A percentile compares a stretch with the other conserved stretches of the same genome.
These are phyloP conservation scores for Phyllostomus discolor DNA, from an alignment of 2,113 vertebrate genomes.

Conservation along the genomic window DNA sequence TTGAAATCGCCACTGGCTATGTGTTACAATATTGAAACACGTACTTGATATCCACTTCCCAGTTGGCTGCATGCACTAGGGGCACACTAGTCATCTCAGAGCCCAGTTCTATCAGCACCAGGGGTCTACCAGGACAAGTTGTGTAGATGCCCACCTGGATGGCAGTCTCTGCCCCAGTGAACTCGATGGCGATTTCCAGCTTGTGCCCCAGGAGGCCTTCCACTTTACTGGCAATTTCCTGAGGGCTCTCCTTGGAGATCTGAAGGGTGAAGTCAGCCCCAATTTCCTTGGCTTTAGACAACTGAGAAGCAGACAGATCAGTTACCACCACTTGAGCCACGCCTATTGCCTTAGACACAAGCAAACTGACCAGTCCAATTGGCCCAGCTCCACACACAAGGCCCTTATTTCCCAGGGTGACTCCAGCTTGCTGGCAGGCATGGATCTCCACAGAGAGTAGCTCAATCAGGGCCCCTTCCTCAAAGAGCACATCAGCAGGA, in stretches of 20 bases:
- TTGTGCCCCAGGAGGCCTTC: slow-evolving; percentile 84
- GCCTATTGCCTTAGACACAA: slow-evolving; percentile 95
- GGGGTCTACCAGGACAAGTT: slow-evolving; percentile 90
- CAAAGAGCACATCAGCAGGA: slow-evolving; percentile 93
- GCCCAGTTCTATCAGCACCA: slow-evolving; percentile 92
- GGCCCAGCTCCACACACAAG: slow-evolving; percentile 93
- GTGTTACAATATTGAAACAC: slow-evolving; percentile 98
- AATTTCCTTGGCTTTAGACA: slow-evolving; percentile 89
- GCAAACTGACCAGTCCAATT: slow-evolving; percentile 91
- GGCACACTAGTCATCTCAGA: slow-evolving; percentile 87
- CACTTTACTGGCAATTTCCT: slow-evolving; percentile 85
- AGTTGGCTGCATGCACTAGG: slow-evolving; percentile 83
- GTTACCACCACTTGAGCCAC: slow-evolving; percentile 88
- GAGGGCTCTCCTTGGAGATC: slow-evolving; percentile 80
- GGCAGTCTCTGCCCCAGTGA: slow-evolving; percentile 87
- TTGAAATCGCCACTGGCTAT: slow-evolving; percentile 93
- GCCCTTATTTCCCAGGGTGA: slow-evolving; percentile 91
- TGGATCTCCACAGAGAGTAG: slow-evolving; percentile 97
- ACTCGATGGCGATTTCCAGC: slow-evolving; percentile 91
- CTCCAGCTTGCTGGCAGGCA: slow-evolving; percentile 88
- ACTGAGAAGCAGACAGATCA: slow-evolving; percentile 86
- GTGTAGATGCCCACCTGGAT: slow-evolving; percentile 91
- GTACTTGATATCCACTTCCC: slow-evolving; percentile 95
- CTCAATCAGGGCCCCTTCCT: slow-evolving; percentile 95
- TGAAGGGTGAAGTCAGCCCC: slow-evolving; percentile 88